A percentile compares a stretch with the other conserved stretches of the same genome.
These are phyloP conservation scores for Cryptus armator DNA, from an alignment of 2,888 invertebrate species.

Conservation along the genomic window DNA sequence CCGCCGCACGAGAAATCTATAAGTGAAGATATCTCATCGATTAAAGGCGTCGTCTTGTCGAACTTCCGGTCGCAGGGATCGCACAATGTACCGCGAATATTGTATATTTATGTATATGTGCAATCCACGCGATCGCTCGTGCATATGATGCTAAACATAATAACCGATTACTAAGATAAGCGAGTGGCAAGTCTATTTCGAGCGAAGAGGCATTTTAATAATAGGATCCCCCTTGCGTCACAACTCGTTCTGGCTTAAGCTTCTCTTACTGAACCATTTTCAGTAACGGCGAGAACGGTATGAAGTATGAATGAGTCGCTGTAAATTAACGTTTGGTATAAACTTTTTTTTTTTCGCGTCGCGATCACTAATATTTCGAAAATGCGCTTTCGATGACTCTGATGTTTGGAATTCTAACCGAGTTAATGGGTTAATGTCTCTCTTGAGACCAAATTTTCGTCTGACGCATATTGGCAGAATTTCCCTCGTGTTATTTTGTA, in stretches of 20 bases:
- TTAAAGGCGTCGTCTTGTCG: constrained; percentile 33
- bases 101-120: constrained; percentile 10
- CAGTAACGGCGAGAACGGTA: background rate
- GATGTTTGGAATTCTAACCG: background rate
- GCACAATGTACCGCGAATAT: constrained; percentile 54
- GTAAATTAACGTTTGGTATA: constrained; percentile 2
- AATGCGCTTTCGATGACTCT: background rate
- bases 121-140: constrained; percentile 18
- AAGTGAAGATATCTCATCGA: constrained; percentile 33
- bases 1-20: background rate
- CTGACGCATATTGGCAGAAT: background rate
- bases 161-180: constrained; percentile 83
- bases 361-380: background rate
- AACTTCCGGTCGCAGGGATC: constrained; percentile 67
- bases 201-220: constrained; percentile 82
- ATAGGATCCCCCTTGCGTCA: constrained; percentile 80
- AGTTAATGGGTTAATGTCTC: background rate
- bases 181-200: constrained; percentile 80
- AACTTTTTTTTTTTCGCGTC: background rate
- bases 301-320: constrained; percentile 23
- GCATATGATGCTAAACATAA: constrained; percentile 76
- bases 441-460: background rate
- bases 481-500: background rate
- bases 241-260: constrained; percentile 42
- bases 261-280: constrained; percentile 34